Percentiles rank a stretch among this genome's conserved stretches.
These are phyloP conservation scores for Cygnus atratus DNA, from an alignment of 2,113 vertebrate species.

Conservation along the genomic window DNA sequence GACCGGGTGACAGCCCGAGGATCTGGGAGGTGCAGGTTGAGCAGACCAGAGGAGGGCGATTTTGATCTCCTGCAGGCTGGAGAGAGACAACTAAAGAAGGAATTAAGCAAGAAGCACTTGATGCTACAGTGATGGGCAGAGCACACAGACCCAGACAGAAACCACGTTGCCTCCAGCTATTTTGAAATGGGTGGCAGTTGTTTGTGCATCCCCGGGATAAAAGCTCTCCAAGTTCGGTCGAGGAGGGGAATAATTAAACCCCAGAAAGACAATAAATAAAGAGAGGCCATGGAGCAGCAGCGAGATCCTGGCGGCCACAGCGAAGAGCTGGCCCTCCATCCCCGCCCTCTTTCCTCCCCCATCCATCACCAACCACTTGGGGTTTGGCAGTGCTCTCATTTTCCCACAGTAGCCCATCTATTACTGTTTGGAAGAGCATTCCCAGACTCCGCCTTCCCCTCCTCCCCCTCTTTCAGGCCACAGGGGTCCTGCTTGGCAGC, in stretches of 20 bases:
- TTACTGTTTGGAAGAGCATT: slow-evolving; percentile 54
- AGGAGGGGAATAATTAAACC: background rate
- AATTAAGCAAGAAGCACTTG: background rate
- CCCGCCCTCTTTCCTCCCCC: slow-evolving; percentile 12
- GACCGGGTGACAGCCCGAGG: background rate
- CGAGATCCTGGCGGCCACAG: background rate
- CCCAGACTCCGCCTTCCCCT: slow-evolving; percentile 36
- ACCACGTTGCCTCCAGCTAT: background rate
- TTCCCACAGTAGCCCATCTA: slow-evolving; percentile 72
- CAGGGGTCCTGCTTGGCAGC: slow-evolving; percentile 68
- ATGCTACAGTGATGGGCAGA: slow-evolving; percentile 23
- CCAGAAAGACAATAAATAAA: slow-evolving; percentile 37
- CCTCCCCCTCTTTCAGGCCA: slow-evolving; percentile 55
- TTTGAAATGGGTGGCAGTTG: background rate
- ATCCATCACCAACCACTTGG: slow-evolving; percentile 55
- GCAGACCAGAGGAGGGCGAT: background rate
- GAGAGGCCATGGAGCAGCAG: background rate
- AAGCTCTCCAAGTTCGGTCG: background rate
- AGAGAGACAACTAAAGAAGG: background rate
- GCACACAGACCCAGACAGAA: slow-evolving; percentile 16
- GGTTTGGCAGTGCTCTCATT: slow-evolving; percentile 62
- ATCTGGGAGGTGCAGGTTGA: background rate
- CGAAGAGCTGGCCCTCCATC: background rate
- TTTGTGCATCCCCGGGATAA: background rate
- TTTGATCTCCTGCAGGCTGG: accelerated